Conservation (phyloP, 1,140 invertebrate species). For the Mylabris phalerata region DNA sequence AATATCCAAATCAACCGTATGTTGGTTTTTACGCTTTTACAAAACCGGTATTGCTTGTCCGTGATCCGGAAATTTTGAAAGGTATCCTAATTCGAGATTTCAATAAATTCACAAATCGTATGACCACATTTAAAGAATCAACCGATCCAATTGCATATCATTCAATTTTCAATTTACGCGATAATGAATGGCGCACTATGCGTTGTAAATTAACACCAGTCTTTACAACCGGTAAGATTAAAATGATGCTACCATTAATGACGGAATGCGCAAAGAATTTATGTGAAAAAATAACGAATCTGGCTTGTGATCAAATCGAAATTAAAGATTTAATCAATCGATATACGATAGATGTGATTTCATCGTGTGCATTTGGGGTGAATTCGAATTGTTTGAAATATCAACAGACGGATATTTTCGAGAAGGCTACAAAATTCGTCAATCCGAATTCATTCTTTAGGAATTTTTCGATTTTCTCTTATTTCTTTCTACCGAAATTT, state of each 20-base stretch:
- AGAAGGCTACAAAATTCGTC: slow-evolving; percentile 11
- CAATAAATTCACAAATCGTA: slow-evolving; percentile 12
- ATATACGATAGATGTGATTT: slow-evolving; percentile 19
- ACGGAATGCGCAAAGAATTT: slow-evolving; percentile 15
- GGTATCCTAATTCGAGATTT: slow-evolving; percentile 47
- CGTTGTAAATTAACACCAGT: slow-evolving; percentile 14
- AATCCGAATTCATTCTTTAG: slow-evolving; percentile 4
- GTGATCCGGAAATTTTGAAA: slow-evolving; percentile 45
- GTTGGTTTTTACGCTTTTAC: slow-evolving; percentile 42
- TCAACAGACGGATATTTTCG: slow-evolving; percentile 10
- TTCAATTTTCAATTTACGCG: slow-evolving; percentile 13
- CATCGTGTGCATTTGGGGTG: slow-evolving; percentile 19
- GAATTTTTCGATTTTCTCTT: slow-evolving; percentile 14
- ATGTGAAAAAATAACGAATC: not conserved
- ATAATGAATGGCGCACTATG: slow-evolving; percentile 12
- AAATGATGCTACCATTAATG: slow-evolving; percentile 20
- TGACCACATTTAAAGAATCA: slow-evolving; percentile 1
- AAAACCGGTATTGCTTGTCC: slow-evolving; percentile 31
- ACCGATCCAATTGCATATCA: slow-evolving; percentile 8
- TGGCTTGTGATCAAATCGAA: not conserved
- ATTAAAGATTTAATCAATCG: slow-evolving; percentile 6
- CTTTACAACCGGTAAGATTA: slow-evolving; percentile 21
- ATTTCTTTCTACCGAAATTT: slow-evolving; percentile 25
- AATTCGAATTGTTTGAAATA: slow-evolving; percentile 13
- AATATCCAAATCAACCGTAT: slow-evolving; percentile 33